Evolutionary conservation across 1,140 invertebrate genomes (phyloP), one percentile per base, ranked within the genome.

Genomic region (Nasonia giraulti): DNA sequence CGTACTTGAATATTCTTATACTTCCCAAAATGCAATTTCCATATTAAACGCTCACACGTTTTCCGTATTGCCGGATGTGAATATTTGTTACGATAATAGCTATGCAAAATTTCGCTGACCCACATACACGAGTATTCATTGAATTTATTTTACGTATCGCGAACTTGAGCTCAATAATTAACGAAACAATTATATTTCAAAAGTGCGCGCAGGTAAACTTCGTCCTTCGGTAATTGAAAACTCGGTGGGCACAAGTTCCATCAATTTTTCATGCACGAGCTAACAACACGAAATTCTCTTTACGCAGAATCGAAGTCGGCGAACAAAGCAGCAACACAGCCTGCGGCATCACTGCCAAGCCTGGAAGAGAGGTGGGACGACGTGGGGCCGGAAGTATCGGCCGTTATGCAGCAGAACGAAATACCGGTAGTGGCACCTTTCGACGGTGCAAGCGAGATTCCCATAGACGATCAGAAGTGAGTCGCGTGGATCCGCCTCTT

Each of bases 401-500:
- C 94, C 27, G 93, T 97, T n/a, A 92, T 98, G 74, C 93, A 95
- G 86, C 94, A 87, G 92, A 84, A 91, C 66, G 91, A 91, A 80
- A 93, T 96, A 88, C 93, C 95, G 27, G 93, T 94, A 82, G 94
- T 96, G 81, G 93, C 96, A 71, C 98, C 98, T 2, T 99, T 98
- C 91, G 98, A 99, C 94, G 96, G 97, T 2, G 95, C 97, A 8
- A 96, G 96, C 14, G 97, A 98, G 82, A 94, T 95, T 27, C 93
- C 95, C 23, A 96, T 98, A 83, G 97, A 98, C 87, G 96, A 98
- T 89, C 98, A 99, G 93, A 98, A 97, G 97, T 98, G 93, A 92
- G 93, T 92, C 83, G 12, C 5, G 20, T 8, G 62, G 23, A 27
- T 40, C 40, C 62, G 37, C 47, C 47, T 84, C 75, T 85, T 75